Conservation (phyloP, 64 coral and sea anemone species). For the Montipora foliosa region DNA sequence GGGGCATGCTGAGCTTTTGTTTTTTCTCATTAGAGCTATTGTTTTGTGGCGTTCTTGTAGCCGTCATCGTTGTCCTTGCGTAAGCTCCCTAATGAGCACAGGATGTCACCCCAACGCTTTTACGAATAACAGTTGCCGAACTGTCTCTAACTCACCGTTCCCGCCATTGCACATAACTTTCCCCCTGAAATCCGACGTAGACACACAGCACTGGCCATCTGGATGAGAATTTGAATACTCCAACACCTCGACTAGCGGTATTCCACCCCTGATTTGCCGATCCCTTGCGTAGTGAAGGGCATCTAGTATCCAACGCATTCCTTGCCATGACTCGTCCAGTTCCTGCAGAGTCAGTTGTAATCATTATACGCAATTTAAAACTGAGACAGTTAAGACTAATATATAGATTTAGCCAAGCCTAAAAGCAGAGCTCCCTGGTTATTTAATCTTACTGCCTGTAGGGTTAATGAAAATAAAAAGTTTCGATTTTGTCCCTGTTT, state of each 20-base stretch:
- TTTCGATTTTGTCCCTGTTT: too few species aligned
- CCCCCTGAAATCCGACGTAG: conserved; percentile 25
- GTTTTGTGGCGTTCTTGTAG: too few species aligned
- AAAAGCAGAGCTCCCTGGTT: too few species aligned
- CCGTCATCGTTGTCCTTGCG: too few species aligned
- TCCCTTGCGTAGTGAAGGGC: conserved; percentile 95
- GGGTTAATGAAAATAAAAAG: too few species aligned
- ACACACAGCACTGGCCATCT: conserved; percentile 51
- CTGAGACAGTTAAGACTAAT: too few species aligned
- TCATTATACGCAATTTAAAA: too few species aligned
- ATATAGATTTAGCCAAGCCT: too few species aligned
- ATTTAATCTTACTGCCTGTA: too few species aligned
- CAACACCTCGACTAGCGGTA: conserved; percentile 98
- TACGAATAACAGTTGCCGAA: neutral
- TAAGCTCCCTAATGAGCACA: too few species aligned
- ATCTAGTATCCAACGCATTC: conserved; percentile 98
- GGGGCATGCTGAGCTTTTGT: too few species aligned
- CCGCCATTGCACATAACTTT: conserved; percentile 59
- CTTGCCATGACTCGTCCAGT: conserved; percentile 98
- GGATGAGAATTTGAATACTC: conserved; percentile 66
- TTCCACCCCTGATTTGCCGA: conserved; percentile 91
- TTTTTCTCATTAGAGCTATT: too few species aligned
- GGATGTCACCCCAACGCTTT: neutral
- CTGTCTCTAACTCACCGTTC: neutral
- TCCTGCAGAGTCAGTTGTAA: conserved; percentile 53